phyloP scores from a whole-genome alignment of 2,113 vertebrate species.

The Seriola rivoliana region DNA sequence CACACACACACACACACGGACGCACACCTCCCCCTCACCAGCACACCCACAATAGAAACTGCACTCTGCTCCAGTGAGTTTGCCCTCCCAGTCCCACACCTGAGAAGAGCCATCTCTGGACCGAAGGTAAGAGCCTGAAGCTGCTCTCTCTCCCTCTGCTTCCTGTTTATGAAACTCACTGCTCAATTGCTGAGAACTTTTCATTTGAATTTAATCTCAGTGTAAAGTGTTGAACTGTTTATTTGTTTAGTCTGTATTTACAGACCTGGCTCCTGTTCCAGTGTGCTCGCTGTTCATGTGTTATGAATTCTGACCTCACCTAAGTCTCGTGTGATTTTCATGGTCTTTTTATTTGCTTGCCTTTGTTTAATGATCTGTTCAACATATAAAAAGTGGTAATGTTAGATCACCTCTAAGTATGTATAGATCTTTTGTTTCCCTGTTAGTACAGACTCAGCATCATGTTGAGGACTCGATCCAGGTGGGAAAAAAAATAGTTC shows the following conservation, averaged over 20 bases:
- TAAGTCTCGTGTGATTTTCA: slow-evolving; percentile 1
- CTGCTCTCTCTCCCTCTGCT: background rate
- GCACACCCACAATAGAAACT: slow-evolving; percentile 62
- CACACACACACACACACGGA: background rate
- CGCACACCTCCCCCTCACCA: slow-evolving; percentile 22
- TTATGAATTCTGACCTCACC: slow-evolving; percentile 39
- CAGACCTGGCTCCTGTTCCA: slow-evolving; percentile 2
- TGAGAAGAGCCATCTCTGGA: slow-evolving; percentile 38
- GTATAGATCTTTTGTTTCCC: background rate
- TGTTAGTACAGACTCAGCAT: background rate
- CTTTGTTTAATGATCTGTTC: background rate
- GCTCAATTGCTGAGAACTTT: background rate
- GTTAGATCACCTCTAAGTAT: background rate
- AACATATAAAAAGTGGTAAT: background rate
- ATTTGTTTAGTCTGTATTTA: slow-evolving; percentile 42
- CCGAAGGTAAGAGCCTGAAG: slow-evolving; percentile 62
- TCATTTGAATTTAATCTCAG: background rate
- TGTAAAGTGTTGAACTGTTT: background rate
- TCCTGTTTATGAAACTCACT: background rate
- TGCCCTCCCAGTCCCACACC: slow-evolving; percentile 46
- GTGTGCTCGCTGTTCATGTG: slow-evolving; percentile 11
- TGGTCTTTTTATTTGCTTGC: background rate
- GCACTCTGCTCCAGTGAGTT: slow-evolving; percentile 64
- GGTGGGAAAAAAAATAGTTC: background rate
- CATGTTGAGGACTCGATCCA: background rate